A percentile compares a stretch with the other conserved stretches of the same genome.
Conservation (phyloP, 2,888 invertebrate genomes). For the Balanococcus diminutus region DNA sequence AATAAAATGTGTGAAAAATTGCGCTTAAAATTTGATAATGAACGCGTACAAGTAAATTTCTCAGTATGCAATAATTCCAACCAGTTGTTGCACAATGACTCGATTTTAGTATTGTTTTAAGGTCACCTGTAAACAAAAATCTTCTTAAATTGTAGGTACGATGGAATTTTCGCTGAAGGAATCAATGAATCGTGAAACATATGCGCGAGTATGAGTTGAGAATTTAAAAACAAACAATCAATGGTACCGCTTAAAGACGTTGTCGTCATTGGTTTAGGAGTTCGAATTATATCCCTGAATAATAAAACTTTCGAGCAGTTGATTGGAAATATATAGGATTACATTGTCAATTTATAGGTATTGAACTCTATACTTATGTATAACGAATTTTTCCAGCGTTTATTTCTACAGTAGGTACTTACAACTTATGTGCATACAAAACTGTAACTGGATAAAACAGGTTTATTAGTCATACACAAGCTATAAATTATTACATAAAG, state of each 20-base stretch:
- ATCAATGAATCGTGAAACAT: conserved; percentile 16
- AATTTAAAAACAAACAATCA: background rate
- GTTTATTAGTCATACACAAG: conserved; percentile 23
- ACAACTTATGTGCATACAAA: background rate
- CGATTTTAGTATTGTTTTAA: background rate
- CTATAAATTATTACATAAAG: conserved; percentile 2
- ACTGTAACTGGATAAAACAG: conserved; percentile 24
- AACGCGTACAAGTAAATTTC: background rate
- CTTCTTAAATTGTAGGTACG: conserved; percentile 2
- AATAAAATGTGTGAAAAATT: background rate
- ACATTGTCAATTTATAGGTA: background rate
- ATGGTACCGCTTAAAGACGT: background rate
- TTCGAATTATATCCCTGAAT: background rate
- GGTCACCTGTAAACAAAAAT: background rate
- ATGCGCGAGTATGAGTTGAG: background rate
- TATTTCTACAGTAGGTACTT: background rate
- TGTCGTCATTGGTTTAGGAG: conserved; percentile 7
- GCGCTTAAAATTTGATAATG: conserved; percentile 30
- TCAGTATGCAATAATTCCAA: background rate
- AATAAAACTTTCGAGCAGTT: conserved; percentile 1
- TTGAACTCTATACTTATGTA: background rate
- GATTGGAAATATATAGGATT: too few species aligned
- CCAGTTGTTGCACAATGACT: conserved; percentile 10
- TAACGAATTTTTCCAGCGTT: background rate
- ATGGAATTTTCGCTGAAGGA: background rate